Conservation (phyloP, 92 coral and sea anemone genomes). For the Epizoanthus stellaris region DNA sequence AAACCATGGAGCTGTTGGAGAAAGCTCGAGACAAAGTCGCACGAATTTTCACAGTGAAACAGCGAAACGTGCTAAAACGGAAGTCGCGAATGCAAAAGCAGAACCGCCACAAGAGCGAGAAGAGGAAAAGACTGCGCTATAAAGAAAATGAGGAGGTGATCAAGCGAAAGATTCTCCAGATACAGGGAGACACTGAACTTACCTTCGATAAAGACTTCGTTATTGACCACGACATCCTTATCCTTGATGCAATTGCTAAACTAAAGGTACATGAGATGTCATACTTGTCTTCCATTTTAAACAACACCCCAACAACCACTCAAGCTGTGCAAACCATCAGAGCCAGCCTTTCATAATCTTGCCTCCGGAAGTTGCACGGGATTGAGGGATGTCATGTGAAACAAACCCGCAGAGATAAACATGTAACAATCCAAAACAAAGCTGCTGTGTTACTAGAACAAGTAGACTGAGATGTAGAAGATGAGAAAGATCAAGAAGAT, state of each 20-base stretch:
- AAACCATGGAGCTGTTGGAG: conserved; percentile 70
- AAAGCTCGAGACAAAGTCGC: conserved; percentile 65
- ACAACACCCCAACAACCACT: conserved; percentile 25
- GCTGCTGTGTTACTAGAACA: conserved; percentile 53
- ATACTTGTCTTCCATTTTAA: conserved; percentile 11
- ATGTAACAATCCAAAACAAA: conserved; percentile 53
- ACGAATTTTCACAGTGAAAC: conserved; percentile 63
- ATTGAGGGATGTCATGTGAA: conserved; percentile 47
- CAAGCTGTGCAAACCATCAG: conserved; percentile 21
- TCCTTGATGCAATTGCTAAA: conserved; percentile 14
- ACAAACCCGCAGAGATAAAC: conserved; percentile 42
- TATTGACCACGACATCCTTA: conserved; percentile 28
- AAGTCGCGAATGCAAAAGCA: conserved; percentile 66
- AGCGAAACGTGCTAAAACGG: conserved; percentile 55
- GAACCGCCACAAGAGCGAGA: conserved; percentile 66
- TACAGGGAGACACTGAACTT: conserved; percentile 39
- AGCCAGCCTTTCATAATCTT: conserved; percentile 35
- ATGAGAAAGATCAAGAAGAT: conserved; percentile 42
- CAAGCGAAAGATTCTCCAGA: conserved; percentile 63
- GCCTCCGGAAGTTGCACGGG: conserved; percentile 52
- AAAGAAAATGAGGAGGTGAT: conserved; percentile 55
- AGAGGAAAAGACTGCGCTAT: conserved; percentile 54
- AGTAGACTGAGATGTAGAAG: conserved; percentile 28
- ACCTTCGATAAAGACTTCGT: conserved; percentile 24
- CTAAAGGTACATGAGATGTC: conserved; percentile 22